A percentile compares a stretch with the other conserved stretches of the same genome.
Conservation (phyloP, 2,797 vertebrate species). For the Gastrophryne carolinensis region DNA sequence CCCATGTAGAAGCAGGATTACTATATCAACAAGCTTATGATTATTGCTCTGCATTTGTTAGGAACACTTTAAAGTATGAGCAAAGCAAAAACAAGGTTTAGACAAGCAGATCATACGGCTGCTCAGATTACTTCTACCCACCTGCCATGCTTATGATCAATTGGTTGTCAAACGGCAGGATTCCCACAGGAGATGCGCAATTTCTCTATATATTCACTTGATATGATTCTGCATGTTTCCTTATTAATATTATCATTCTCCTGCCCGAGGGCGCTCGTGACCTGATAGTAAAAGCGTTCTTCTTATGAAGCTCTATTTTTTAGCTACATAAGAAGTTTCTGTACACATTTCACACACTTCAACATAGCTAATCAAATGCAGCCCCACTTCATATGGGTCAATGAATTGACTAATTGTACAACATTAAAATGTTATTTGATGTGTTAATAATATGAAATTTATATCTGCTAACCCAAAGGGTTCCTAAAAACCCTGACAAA, state of each 20-base stretch:
- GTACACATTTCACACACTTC: neutral
- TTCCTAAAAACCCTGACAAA: neutral
- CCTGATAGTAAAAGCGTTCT: constrained; percentile 4
- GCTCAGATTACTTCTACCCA: constrained; percentile 34
- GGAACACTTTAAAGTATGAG: neutral
- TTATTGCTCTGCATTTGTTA: neutral
- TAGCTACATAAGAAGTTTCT: neutral
- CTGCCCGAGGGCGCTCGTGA: constrained; percentile 14
- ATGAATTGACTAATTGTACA: neutral
- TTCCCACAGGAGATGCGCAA: constrained; percentile 17
- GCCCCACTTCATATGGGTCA: neutral
- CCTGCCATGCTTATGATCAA: constrained; percentile 31
- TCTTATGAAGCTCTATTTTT: neutral
- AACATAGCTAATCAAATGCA: neutral
- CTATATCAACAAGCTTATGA: neutral
- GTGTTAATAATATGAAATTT: neutral
- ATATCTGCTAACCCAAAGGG: neutral
- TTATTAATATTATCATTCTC: constrained; percentile 32
- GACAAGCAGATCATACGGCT: constrained; percentile 12
- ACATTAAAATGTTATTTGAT: neutral
- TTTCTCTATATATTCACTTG: constrained; percentile 8
- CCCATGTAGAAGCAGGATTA: neutral
- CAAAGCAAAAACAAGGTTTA: constrained; percentile 12
- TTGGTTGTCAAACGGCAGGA: constrained; percentile 23
- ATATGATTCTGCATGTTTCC: constrained; percentile 18